Percentiles rank a stretch among this genome's conserved stretches.
phyloP scores from a whole-genome alignment of 1,140 invertebrate genomes.

The Aphis gossypii region DNA sequence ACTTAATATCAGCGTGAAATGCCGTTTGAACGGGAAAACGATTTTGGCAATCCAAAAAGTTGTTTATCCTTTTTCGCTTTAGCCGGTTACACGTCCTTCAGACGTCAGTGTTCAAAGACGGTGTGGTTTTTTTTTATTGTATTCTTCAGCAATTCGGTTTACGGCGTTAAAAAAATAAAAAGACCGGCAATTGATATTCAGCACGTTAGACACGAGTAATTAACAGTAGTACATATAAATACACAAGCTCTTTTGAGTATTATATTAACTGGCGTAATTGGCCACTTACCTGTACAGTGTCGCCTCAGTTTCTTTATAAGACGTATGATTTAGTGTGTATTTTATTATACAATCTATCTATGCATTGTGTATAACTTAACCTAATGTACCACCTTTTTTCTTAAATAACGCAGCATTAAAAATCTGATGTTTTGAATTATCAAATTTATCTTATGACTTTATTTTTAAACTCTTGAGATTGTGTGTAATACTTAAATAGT shows the following conservation, averaged over 20 bases:
- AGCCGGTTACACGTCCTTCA: background rate
- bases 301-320: background rate
- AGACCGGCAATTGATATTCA: conserved; percentile 7
- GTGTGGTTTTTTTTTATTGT: background rate
- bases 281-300: background rate
- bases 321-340: background rate
- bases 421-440: background rate
- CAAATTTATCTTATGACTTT: background rate
- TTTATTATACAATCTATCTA: background rate
- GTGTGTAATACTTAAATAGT: no score
- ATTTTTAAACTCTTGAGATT: no score
- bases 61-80: background rate
- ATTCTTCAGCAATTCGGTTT: background rate
- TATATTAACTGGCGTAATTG: conserved; percentile 30
- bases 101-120: background rate
- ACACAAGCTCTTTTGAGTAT: background rate
- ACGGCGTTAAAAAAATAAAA: background rate
- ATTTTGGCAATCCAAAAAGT: conserved; percentile 20
- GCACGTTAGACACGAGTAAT: conserved; percentile 11
- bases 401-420: background rate
- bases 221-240: background rate
- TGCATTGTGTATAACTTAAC: background rate
- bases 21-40: background rate
- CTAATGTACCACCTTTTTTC: background rate
- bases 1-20: background rate